A percentile compares a stretch with the other conserved stretches of the same genome.
Conservation (phyloP, 2,797 vertebrate species). For the Neomorphus geoffroyi region DNA sequence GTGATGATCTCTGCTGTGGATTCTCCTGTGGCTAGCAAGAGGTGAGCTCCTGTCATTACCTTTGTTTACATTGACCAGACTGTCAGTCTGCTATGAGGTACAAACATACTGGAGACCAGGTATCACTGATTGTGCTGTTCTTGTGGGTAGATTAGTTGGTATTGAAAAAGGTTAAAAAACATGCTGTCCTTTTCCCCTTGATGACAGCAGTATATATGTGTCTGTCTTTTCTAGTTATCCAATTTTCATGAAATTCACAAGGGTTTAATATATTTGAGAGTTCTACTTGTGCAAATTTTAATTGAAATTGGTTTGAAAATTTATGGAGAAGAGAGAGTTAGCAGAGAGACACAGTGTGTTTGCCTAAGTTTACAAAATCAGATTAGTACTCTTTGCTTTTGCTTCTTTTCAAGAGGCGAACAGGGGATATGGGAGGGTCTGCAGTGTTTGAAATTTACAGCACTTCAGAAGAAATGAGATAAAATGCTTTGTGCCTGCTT, state of each 20-base stretch:
- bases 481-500: not conserved
- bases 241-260: not conserved
- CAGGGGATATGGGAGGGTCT: not conserved
- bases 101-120: not conserved
- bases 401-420: not conserved
- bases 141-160: not conserved
- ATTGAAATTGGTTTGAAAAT: not conserved
- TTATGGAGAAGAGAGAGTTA: not conserved
- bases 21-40: not conserved
- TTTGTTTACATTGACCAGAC: rapidly evolving
- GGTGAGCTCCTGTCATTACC: not conserved
- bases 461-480: not conserved
- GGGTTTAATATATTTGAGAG: not conserved
- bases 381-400: not conserved
- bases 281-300: not conserved
- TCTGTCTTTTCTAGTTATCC: not conserved
- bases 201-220: not conserved
- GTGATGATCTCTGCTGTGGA: not conserved
- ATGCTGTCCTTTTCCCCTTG: not conserved
- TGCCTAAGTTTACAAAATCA: not conserved
- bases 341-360: not conserved
- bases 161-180: not conserved
- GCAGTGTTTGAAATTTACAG: not conserved
- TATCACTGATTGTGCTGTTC: not conserved
- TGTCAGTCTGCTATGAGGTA: not conserved